These are phyloP conservation scores for Drosophila tsacasi DNA, from an alignment of 1,140 invertebrate genomes.

Conservation along the genomic window DNA sequence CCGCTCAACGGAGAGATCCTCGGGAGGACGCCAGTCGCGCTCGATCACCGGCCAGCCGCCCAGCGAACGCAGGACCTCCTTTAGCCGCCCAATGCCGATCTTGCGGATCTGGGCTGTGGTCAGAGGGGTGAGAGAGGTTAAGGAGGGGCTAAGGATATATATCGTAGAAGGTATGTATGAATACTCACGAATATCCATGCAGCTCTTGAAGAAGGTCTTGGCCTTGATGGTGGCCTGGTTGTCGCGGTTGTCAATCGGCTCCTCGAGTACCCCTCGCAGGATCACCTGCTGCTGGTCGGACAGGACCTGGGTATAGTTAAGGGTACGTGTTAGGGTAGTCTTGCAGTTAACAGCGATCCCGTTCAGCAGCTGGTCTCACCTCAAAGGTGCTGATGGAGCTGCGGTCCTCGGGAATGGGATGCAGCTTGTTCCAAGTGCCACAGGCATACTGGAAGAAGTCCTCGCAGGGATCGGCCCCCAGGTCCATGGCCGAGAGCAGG, in stretches of 20 bases:
- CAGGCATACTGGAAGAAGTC: slow-evolving; percentile 97
- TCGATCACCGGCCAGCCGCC: slow-evolving; percentile 93
- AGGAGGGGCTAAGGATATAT: too few relatives aligned
- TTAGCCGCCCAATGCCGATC: slow-evolving; percentile 89
- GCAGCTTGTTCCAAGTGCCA: slow-evolving; percentile 94
- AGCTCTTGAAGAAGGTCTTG: slow-evolving; percentile 94
- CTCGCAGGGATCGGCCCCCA: slow-evolving; percentile 91
- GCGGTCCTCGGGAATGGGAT: slow-evolving; percentile 95
- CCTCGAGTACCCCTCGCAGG: slow-evolving; percentile 92
- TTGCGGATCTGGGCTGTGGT: slow-evolving; percentile 89
- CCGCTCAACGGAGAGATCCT: slow-evolving; percentile 87
- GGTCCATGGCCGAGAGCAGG: slow-evolving; percentile 94
- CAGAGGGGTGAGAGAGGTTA: slow-evolving; percentile 11
- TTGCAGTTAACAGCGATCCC: too few relatives aligned
- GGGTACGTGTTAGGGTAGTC: too few relatives aligned
- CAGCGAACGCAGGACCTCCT: slow-evolving; percentile 87
- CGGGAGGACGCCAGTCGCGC: slow-evolving; percentile 88
- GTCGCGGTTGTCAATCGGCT: slow-evolving; percentile 87
- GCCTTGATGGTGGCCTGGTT: slow-evolving; percentile 92
- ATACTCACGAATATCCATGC: slow-evolving; percentile 93
- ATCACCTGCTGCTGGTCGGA: slow-evolving; percentile 94
- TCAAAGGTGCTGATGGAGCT: slow-evolving; percentile 96
- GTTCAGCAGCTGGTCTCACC: slow-evolving; percentile 63
- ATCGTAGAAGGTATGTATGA: too few relatives aligned
- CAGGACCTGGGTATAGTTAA: slow-evolving; percentile 86